These are phyloP conservation scores for Monochamus saltuarius DNA, from an alignment of 1,140 invertebrate genomes.

Conservation along the genomic window DNA sequence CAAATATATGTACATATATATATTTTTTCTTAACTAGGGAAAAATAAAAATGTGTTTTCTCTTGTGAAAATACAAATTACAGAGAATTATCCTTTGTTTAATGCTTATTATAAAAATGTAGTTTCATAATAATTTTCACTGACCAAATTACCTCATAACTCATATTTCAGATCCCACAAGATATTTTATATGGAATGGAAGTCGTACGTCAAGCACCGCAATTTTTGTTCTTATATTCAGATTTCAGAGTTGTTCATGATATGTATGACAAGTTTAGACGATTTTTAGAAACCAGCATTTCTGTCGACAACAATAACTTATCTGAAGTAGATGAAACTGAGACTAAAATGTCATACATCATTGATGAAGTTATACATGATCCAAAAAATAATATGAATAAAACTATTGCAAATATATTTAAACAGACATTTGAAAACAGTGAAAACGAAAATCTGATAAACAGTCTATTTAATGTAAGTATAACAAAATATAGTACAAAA, in stretches of 20 bases:
- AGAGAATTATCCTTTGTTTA: too few relatives aligned
- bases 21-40: too few relatives aligned
- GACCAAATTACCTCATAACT: too few relatives aligned
- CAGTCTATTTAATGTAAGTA: conserved; percentile 12
- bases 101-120: too few relatives aligned
- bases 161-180: conserved; percentile 30
- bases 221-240: conserved; percentile 49
- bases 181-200: conserved; percentile 47
- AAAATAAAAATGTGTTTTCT: too few relatives aligned
- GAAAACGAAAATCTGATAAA: conserved; percentile 1
- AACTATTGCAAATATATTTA: conserved; percentile 9
- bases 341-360: conserved; percentile 60
- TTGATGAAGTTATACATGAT: conserved; percentile 61
- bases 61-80: too few relatives aligned
- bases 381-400: conserved; percentile 45
- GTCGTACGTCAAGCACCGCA: conserved; percentile 13
- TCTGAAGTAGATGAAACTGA: conserved; percentile 51
- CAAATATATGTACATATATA: too few relatives aligned
- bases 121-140: too few relatives aligned
- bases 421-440: conserved; percentile 4
- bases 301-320: conserved; percentile 37
- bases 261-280: conserved; percentile 61
- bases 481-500: too few relatives aligned
- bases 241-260: conserved; percentile 57
- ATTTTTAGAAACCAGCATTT: conserved; percentile 55